Base-by-base conservation (phyloP, 2,888 invertebrate genomes). In the Nemotelus pantherinus region DNA sequence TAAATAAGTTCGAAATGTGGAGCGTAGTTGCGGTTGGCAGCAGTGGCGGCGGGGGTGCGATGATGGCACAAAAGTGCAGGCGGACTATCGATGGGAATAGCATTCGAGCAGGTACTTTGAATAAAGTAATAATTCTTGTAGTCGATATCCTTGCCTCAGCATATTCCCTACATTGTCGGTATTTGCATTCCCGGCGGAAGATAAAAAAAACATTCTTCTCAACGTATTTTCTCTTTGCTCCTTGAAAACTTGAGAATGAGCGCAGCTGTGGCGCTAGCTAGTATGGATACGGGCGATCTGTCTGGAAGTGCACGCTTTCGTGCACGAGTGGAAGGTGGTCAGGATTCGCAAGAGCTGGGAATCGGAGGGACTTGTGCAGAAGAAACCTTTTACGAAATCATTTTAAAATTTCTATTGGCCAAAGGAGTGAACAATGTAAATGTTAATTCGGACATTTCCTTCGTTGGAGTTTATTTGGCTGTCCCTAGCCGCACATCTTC, bases 121-220 rank as follows among this genome's bases (percentile, higher is more conserved):
- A 65, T 65, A 65, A 65, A 65, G 65, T 65, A 65, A 65, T 65
- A 65, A 65, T 65, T 65, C 65, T 65, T 65, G 65, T 65, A 65
- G n/a, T 47, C 47, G 65, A 65, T 65, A 65, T 65, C 47, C 43
- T 47, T 65, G 6, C 4, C 47, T n/a, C 7, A 45, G 65, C 65
- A 65, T 65, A 65, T 65, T 65, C 47, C 65, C 65, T 6, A 65
- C 45, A 65, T 65, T 3, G 3, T 45, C n/a, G n/a, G 10, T 45
- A 65, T 65, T 65, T 65, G 43, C 65, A 65, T 65, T 65, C n/a
- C 1, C 45, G n/a, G 3, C 25, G 9, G 4, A 10, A 57, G 25
- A 10, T 57, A 57, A 63, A 63, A 43, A 65, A 45, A 65, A 47
- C 45, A 65, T 5, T 47, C 47, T 63, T 25, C 1, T 25, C 25